Base-by-base conservation (phyloP, 2,113 vertebrate genomes). In the Holacanthus passer region DNA sequence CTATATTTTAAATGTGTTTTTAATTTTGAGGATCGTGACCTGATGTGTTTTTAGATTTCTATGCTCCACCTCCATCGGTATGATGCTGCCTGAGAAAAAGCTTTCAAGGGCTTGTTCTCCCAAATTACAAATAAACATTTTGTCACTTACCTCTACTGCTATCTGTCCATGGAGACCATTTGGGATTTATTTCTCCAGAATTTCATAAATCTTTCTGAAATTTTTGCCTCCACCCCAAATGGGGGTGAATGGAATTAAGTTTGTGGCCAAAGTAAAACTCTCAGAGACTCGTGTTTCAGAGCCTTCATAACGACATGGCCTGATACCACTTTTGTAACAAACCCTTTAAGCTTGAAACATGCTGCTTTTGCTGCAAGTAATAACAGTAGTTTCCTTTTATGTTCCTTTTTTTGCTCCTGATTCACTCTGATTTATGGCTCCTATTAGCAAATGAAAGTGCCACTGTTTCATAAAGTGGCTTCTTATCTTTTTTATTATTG, bases 401-500 rank as follows among this genome's bases (percentile, higher is more conserved):
- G n/a, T 45, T 56, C 11, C 29, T 29, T 22, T 29, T 22, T 50
- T 59, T 47, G 14, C 41, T 58, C 17, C 43, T 32, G 32, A 19
- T 52, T 59, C 1, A 0, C 31, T 58, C 41, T 58, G 69, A 81
- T 50, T 81, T 66, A 81, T 66, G 24, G 41, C 32, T 56, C 11
- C 31, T 80, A 63, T 79, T 81, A 73, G 13, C 50, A 48, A 80
- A 56, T 17, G 20, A 13, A 81, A 66, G 48, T 37, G 11, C 47
- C 4, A 39, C 22, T 37, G 50, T 66, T 55, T 80, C 60, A 80
- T 58, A 31, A 66, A 66, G 62, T 29, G 60, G 60, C 13, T 67
- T 73, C 19, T 72, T 48, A 73, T 48, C 56, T 27, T 29, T 31
- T 60, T 43, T 53, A 43, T 66, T 39, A 67, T 53, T 67, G 35